A percentile compares a stretch with the other conserved stretches of the same genome.
Evolutionary conservation across 2,888 invertebrate species (phyloP).

Genomic region (Eupeodes luniger): DNA sequence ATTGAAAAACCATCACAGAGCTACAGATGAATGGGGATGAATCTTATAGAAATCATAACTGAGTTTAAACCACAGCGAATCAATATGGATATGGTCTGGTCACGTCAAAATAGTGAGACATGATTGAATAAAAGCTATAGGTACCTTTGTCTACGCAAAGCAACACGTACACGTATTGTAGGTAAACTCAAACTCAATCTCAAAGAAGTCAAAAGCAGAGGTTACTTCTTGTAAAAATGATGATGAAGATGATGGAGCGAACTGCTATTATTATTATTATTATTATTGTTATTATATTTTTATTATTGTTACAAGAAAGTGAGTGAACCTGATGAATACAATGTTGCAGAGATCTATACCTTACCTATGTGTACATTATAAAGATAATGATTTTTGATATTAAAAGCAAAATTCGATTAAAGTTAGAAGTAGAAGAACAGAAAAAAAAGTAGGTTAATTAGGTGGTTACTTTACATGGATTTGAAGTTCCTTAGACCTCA

Average conservation of each 20-base stretch:
- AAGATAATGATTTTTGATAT: conserved; percentile 42
- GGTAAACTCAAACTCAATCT: background rate
- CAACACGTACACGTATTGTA: background rate
- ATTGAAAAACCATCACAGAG: background rate
- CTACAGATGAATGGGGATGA: background rate
- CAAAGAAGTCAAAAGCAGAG: conserved; percentile 42
- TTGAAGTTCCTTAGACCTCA: background rate
- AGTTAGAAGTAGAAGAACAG: background rate
- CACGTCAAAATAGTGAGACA: conserved; percentile 68
- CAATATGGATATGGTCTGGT: conserved; percentile 73
- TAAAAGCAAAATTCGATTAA: conserved; percentile 36
- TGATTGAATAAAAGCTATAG: conserved; percentile 24
- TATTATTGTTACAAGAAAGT: conserved; percentile 54
- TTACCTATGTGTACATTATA: background rate
- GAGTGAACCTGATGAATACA: conserved; percentile 48
- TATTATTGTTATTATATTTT: conserved; percentile 1
- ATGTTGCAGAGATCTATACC: background rate
- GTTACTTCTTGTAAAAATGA: conserved; percentile 15
- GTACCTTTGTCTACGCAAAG: conserved; percentile 33
- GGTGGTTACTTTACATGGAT: background rate
- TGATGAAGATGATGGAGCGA: conserved; percentile 13
- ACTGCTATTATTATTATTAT: background rate
- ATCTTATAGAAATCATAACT: conserved; percentile 5
- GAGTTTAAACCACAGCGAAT: conserved; percentile 56
- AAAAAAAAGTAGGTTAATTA: conserved; percentile 36